Evolutionary conservation across 1,140 invertebrate genomes (phyloP), one percentile per base, ranked within the genome.

Genomic region (Drosophila eugracilis): DNA sequence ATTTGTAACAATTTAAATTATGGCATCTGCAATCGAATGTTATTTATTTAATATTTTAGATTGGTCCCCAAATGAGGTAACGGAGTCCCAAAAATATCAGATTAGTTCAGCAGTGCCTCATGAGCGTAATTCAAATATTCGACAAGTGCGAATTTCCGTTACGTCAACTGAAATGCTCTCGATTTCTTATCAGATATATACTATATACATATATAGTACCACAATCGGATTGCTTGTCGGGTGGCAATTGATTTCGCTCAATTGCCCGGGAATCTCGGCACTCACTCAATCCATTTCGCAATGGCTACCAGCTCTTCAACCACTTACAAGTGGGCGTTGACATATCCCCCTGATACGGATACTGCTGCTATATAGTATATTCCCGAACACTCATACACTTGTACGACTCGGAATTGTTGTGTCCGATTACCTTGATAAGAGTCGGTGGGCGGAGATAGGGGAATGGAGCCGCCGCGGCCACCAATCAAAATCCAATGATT

Each of bases 1-100:
- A 88, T 88, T 88, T 88, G 78, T 72, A 78, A 76, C 71, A 58
- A 88, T 88, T 88, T 88, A 78, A 89, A 86, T 83, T 86, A 86
- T 83, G 78, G 70, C 76, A 79, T 59, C 67, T 65, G 41, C 45
- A 83, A 42, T 37, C 71, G 19, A 50, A 4, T 26, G 26, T 47
- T 66, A 66, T 66, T 72, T 69, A 54, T 21, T 66, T 45, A 15
- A 60, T 9, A 7, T 70, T 47, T 26, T 49, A 39, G 54, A 60
- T 75, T 36, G 52, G 9, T 36, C 14, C 41, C 15, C 5, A 14
- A 9, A 24, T 78, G 77, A 72, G 66, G 71, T 66, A 59, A 80
- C 45, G 34, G 14, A 28, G 49, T 41, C 45, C 71, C 50, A 36
- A 49, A 49, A 75, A 76, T 80, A 79, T 49, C 34, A 63, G 57